phyloP scores from a whole-genome alignment of 2,888 invertebrate species.

The Hemithea aestivaria region DNA sequence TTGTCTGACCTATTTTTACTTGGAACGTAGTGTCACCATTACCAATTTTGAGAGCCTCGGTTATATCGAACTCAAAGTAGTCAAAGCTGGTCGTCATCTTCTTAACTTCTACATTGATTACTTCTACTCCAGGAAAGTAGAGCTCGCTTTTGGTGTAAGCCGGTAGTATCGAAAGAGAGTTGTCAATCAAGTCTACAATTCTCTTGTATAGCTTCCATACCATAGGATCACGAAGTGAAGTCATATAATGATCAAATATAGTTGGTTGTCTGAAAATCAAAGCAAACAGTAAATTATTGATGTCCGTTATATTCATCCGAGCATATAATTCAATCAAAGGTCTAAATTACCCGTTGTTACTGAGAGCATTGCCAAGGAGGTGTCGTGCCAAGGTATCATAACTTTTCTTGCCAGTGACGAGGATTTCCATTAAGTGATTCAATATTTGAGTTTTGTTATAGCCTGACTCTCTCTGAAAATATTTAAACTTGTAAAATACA shows the following conservation, averaged over 20 bases:
- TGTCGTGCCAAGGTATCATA: conserved; percentile 55
- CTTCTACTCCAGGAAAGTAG: conserved; percentile 80
- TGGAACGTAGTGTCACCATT: conserved; percentile 51
- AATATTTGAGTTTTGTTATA: conserved; percentile 62
- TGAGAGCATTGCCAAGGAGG: conserved; percentile 41
- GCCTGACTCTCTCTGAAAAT: conserved; percentile 56
- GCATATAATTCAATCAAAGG: conserved; percentile 18
- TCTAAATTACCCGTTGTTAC: conserved; percentile 44
- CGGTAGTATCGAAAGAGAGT: conserved; percentile 75
- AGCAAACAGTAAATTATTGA: conserved; percentile 14
- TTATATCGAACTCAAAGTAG: conserved; percentile 81
- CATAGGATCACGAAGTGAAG: conserved; percentile 83
- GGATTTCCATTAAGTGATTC: conserved; percentile 61
- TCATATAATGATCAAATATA: conserved; percentile 72
- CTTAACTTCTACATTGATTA: conserved; percentile 81
- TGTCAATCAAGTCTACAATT: conserved; percentile 75
- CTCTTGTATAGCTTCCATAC: conserved; percentile 84
- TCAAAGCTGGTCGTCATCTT: conserved; percentile 83
- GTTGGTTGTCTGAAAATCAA: conserved; percentile 52
- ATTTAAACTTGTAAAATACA: conserved; percentile 23
- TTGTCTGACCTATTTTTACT: conserved; percentile 75
- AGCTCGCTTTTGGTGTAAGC: conserved; percentile 80
- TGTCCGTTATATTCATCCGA: conserved; percentile 20
- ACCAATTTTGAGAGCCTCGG: conserved; percentile 73
- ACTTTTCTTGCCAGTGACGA: conserved; percentile 56